These are phyloP conservation scores for Drosophila phalerata DNA, from an alignment of 2,888 invertebrate species.

Conservation along the genomic window DNA sequence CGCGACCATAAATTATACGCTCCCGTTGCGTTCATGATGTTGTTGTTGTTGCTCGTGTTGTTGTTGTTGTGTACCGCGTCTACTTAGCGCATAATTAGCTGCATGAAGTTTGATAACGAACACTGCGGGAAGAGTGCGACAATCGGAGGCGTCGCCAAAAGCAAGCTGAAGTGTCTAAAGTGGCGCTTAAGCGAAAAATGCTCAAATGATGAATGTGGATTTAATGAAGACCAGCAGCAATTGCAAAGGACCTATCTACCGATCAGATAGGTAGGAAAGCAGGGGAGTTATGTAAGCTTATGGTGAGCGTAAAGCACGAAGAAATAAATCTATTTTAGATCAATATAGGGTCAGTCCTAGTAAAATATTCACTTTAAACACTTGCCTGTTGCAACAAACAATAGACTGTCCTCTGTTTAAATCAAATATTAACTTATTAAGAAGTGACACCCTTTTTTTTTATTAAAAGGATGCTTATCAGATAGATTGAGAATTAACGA, in stretches of 20 bases:
- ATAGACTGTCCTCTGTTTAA: background rate
- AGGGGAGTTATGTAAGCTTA: background rate
- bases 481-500: background rate
- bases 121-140: constrained; percentile 9
- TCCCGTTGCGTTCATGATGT: constrained; percentile 16
- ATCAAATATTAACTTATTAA: background rate
- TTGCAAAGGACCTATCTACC: constrained; percentile 12
- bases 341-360: background rate
- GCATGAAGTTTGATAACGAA: constrained; percentile 68
- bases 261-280: no score
- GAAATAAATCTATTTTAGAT: constrained; percentile 6
- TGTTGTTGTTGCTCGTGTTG: constrained; percentile 25
- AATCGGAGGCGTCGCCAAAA: constrained; percentile 1
- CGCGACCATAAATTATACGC: constrained; percentile 74
- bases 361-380: background rate
- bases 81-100: constrained; percentile 82
- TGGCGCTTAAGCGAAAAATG: constrained; percentile 55
- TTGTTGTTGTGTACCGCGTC: constrained; percentile 53
- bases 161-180: constrained; percentile 34
- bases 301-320: background rate
- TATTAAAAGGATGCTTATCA: background rate
- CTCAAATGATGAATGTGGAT: constrained; percentile 71
- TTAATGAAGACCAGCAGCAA: constrained; percentile 56
- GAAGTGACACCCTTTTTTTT: no score
- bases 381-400: background rate